phyloP scores from a whole-genome alignment of 2,797 vertebrate genomes.

The Hippoglossus hippoglossus region DNA sequence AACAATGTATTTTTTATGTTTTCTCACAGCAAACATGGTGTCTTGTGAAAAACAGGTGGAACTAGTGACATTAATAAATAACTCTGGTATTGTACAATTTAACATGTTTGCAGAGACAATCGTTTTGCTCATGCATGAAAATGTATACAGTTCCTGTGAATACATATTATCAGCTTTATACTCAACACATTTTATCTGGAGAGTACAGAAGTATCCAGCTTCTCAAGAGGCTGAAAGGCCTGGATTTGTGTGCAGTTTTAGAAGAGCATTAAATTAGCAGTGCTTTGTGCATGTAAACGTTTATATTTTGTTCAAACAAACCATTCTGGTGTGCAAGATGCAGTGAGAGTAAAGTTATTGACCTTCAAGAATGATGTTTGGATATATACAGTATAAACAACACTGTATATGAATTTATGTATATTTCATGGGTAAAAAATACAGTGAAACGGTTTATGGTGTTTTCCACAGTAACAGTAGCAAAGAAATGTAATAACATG shows the following conservation, averaged over 20 bases:
- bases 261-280: background rate
- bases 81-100: conserved; percentile 5
- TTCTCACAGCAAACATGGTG: conserved; percentile 13
- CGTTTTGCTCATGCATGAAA: background rate
- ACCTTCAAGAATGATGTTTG: too few relatives aligned
- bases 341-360: too few relatives aligned
- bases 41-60: conserved; percentile 33
- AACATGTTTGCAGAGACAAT: background rate
- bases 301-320: background rate
- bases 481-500: too few relatives aligned
- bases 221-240: background rate
- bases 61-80: conserved; percentile 28
- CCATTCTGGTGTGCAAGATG: too few relatives aligned
- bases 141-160: background rate
- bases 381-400: too few relatives aligned
- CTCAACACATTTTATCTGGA: background rate
- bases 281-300: background rate
- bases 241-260: conserved; percentile 4
- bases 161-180: background rate
- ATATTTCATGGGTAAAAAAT: too few relatives aligned
- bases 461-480: background rate
- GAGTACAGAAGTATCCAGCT: background rate
- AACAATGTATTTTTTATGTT: background rate
- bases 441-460: background rate
- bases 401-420: too few relatives aligned